Evolutionary conservation across 2,113 vertebrate genomes (phyloP), one percentile per base, ranked within the genome.

Genomic region (Oophaga pumilio): DNA sequence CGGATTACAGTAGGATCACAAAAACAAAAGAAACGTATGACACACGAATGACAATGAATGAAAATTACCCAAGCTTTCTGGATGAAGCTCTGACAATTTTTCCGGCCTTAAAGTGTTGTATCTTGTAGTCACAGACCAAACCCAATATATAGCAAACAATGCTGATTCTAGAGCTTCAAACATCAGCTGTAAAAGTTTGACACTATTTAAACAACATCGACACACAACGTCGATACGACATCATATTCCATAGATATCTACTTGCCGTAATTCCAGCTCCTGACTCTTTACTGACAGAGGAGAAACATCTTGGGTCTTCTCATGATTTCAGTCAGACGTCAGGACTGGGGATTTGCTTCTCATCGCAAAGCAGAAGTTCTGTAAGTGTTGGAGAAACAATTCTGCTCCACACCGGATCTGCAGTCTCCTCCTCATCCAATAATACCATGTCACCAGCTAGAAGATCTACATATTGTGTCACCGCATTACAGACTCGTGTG

Each of bases 291-390:
- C 62, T 69, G 64, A n/a, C 15, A 83, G 28, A 24, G n/a, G 43
- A 53, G 49, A 24, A 52, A 52, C 64, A 53, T 53, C 81, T 52
- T 69, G 20, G 15, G 17, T 60, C 26, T 69, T 68, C 81, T 66
- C 59, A 59, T 15, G 64, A 33, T 83, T 28, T 66, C 68, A 83
- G 53, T n/a, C 73, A 13, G 11, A 50, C 56, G 33, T 68, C 82
- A 43, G 43, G 69, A 17, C n/a, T 5, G 17, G 68, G 66, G 76
- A 49, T 56, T 28, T 60, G 69, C 15, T n/a, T 82, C 82, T 74
- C 69, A 53, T 22, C 71, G 56, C 80, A 88, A 88, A 88, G 87
- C 71, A 88, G 87, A 88, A 88, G 87, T 87, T 20, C 24, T 26
- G 0, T 66, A 64, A 57, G 81, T 77, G 80, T n/a, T 69, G 28